A percentile compares a stretch with the other conserved stretches of the same genome.
phyloP scores from a whole-genome alignment of 2,888 invertebrate species.

The Mermis nigrescens region DNA sequence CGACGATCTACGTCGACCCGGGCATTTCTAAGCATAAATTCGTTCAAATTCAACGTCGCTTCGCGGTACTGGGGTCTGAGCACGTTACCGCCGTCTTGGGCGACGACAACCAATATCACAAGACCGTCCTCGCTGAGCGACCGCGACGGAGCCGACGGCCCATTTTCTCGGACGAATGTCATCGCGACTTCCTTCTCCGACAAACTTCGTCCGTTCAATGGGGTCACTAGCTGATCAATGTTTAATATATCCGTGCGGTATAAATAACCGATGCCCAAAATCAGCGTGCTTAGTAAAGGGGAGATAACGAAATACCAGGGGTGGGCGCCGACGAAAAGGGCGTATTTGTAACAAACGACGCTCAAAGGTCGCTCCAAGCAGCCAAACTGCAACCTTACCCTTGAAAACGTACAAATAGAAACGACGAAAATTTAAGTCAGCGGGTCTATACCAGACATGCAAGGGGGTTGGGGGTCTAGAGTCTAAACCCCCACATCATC shows the following conservation, averaged over 20 bases:
- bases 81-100: constrained; percentile 60
- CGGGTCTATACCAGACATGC: no score
- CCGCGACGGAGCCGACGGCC: constrained; percentile 1
- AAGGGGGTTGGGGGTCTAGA: no score
- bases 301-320: not conserved
- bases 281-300: not conserved
- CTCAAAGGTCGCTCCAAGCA: not conserved
- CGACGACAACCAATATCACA: constrained; percentile 48
- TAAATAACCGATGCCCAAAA: not conserved
- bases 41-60: not conserved
- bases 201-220: constrained; percentile 1
- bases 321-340: not conserved
- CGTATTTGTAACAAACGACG: not conserved
- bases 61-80: constrained; percentile 32
- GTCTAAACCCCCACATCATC: no score
- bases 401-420: no score
- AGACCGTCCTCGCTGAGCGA: not conserved
- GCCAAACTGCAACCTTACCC: not conserved
- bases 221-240: constrained; percentile 5
- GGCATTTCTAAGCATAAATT: not conserved
- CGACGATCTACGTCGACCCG: not conserved
- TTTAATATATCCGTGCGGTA: not conserved
- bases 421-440: no score
- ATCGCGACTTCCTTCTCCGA: constrained; percentile 1
- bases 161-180: constrained; percentile 1